Percentiles rank a stretch among this genome's conserved stretches.
phyloP scores from a whole-genome alignment of 2,888 invertebrate species.

The Lycophotia porphyrea region DNA sequence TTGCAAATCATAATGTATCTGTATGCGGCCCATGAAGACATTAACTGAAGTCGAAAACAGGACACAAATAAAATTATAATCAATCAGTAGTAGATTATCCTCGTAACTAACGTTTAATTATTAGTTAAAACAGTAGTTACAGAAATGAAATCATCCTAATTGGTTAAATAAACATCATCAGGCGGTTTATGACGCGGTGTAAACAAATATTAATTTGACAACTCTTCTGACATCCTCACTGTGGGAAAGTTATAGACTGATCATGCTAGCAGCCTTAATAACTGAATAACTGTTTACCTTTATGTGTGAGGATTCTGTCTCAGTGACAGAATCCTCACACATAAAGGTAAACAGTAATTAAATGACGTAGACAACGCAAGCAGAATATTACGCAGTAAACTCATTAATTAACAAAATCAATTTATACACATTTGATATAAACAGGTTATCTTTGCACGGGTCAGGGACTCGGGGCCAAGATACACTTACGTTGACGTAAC shows the following conservation, averaged over 20 bases:
- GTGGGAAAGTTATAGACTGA: background rate
- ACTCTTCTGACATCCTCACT: no score
- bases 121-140: background rate
- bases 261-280: background rate
- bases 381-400: background rate
- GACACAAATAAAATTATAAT: background rate
- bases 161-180: background rate
- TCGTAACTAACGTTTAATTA: background rate
- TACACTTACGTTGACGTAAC: conserved; percentile 14
- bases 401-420: conserved; percentile 17
- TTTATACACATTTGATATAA: conserved; percentile 18
- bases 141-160: background rate
- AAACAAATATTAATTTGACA: background rate
- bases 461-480: conserved; percentile 29
- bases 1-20: no score
- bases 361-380: background rate
- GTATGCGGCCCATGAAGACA: background rate
- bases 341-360: background rate
- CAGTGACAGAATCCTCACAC: no score
- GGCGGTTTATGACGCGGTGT: background rate
- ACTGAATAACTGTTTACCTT: no score
- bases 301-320: no score
- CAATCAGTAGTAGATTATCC: background rate
- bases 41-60: background rate
- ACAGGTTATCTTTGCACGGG: conserved; percentile 21